These are phyloP conservation scores for Drosophila micromelanica DNA, from an alignment of 1,140 invertebrate genomes.

Conservation along the genomic window DNA sequence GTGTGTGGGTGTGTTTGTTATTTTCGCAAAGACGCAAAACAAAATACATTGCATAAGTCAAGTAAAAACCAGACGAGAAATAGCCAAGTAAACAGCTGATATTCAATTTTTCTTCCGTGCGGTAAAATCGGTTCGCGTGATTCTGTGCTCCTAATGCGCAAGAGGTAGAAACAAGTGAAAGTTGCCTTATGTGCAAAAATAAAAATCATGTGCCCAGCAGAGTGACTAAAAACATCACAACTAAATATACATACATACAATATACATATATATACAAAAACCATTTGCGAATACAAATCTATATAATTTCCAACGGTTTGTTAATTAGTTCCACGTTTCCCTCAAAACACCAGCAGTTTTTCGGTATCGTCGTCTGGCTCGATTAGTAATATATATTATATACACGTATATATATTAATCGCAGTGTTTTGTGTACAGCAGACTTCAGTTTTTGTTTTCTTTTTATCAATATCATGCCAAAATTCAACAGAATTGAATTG, in stretches of 20 bases:
- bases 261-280: no score
- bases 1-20: constrained; percentile 31
- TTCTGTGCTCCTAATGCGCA: constrained; percentile 34
- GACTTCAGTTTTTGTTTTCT: background rate
- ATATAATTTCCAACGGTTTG: constrained; percentile 45
- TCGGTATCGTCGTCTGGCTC: background rate
- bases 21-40: constrained; percentile 74
- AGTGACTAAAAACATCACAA: constrained; percentile 26
- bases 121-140: constrained; percentile 8
- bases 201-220: constrained; percentile 26
- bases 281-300: background rate
- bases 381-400: background rate
- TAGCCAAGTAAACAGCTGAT: constrained; percentile 42
- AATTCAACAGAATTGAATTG: constrained; percentile 38
- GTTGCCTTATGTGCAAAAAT: constrained; percentile 19
- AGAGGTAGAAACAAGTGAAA: constrained; percentile 55
- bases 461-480: constrained; percentile 42
- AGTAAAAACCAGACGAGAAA: constrained; percentile 60
- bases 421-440: background rate
- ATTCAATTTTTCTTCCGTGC: constrained; percentile 4
- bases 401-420: background rate
- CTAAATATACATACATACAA: constrained; percentile 1
- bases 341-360: background rate
- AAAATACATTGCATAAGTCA: constrained; percentile 77
- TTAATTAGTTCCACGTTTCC: constrained; percentile 64